Percentiles rank a stretch among this genome's conserved stretches.
Evolutionary conservation across 2,113 vertebrate species (phyloP).

Genomic region (Pollimyrus isidori): DNA sequence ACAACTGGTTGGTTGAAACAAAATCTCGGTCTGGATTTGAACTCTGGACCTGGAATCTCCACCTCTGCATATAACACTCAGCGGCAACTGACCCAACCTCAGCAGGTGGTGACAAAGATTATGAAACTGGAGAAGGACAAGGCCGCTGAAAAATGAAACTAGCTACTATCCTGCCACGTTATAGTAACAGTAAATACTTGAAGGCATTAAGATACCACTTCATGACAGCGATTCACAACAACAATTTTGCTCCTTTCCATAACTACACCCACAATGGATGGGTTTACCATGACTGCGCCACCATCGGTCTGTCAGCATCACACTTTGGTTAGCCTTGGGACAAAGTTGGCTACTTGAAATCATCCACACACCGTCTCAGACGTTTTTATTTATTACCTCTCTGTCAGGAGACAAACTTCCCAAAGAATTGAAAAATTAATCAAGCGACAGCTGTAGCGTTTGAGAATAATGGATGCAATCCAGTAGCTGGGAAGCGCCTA

Average conservation of each 20-base stretch:
- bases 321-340: neutral
- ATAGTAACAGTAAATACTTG: neutral
- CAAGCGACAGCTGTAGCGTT: neutral
- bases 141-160: neutral
- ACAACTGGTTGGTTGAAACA: too few species aligned
- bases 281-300: neutral
- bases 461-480: conserved; percentile 29
- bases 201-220: neutral
- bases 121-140: neutral
- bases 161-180: neutral
- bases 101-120: neutral
- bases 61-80: neutral
- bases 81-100: neutral
- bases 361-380: conserved; percentile 16
- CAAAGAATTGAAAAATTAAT: conserved; percentile 39
- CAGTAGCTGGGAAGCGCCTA: conserved; percentile 30
- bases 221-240: neutral
- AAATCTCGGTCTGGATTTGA: too few species aligned
- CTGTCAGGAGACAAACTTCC: conserved; percentile 37
- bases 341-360: neutral
- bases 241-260: neutral
- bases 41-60: too few species aligned
- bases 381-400: conserved; percentile 39
- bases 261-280: neutral
- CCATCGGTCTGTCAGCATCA: neutral